Conservation (phyloP, 2,888 invertebrate species). For the Operophtera brumata region DNA sequence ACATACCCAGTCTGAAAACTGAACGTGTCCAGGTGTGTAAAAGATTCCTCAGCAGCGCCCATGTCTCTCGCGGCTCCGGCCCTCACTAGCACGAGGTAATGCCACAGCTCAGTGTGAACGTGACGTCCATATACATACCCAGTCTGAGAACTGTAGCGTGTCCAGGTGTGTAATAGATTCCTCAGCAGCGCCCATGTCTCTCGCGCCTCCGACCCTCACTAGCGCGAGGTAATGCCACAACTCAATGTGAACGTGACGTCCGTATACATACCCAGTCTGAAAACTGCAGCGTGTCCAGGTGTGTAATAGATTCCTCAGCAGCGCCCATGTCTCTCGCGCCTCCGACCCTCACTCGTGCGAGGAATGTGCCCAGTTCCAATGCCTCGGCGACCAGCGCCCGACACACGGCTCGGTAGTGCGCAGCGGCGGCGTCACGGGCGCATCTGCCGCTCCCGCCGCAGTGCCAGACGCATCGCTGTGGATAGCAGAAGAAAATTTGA, state of each 20-base stretch:
- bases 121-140: constrained; percentile 83
- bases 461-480: constrained; percentile 73
- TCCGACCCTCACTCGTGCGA: constrained; percentile 87
- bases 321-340: constrained; percentile 84
- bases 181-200: constrained; percentile 82
- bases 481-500: constrained; percentile 4
- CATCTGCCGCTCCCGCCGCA: constrained; percentile 70
- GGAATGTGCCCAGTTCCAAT: constrained; percentile 92
- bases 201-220: constrained; percentile 85
- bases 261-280: constrained; percentile 91
- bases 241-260: background rate
- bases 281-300: constrained; percentile 91
- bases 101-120: background rate
- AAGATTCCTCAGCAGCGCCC: constrained; percentile 83
- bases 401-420: constrained; percentile 95
- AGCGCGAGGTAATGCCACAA: constrained; percentile 86
- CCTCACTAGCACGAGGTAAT: constrained; percentile 91
- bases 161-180: constrained; percentile 87
- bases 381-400: constrained; percentile 95
- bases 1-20: too few species aligned
- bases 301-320: constrained; percentile 84
- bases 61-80: constrained; percentile 83
- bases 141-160: constrained; percentile 92
- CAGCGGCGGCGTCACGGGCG: constrained; percentile 83
- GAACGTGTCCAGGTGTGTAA: too few species aligned